Evolutionary conservation across 1,140 invertebrate species (phyloP), one percentile per base, ranked within the genome.

Genomic region (Eumaeus atala): DNA sequence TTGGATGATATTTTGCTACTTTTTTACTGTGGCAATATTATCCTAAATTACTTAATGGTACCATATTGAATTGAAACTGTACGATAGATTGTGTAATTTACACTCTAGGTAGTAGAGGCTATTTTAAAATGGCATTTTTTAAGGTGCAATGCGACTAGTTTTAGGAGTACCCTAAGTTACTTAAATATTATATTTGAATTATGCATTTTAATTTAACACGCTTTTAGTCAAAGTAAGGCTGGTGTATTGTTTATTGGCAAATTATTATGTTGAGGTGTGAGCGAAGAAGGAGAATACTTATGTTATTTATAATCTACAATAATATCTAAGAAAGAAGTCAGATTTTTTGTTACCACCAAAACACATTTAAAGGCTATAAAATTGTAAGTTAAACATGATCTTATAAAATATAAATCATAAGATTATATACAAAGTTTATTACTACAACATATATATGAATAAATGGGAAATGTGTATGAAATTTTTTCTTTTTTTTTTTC

Each of bases 51-150:
- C 40, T 44, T 44, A 44, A 44, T 14, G 14, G 16, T 16, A 16
- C 1, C 14, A 14, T 37, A 37, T 37, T 37, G n/a, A n/a, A n/a
- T n/a, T 44, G 9, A 0, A 16, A 16, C 9, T 51, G 50, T 51
- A 40, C 21, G 35, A 40, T 12, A 51, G 17, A 42, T 51, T 38
- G 55, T 54, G 51, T 49, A 16, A 12, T 42, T 16, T 16, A 44
- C 16, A 42, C 14, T 1, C 12, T 12, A 16, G 17, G 40, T 44
- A 14, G 16, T 44, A 44, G 40, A 44, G 40, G 40, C 40, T 44
- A 44, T 44, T 44, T 40, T 44, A 16, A 10, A 44, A 44, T 44
- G 16, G 40, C 40, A 1, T 5, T 1, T 8, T 40, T 18, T 16
- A 14, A 28, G 6, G 21, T 28, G 21, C 16, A 14, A 16, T 16